Evolutionary conservation across 2,113 vertebrate species (phyloP).

Genomic region (Suncus etruscus): DNA sequence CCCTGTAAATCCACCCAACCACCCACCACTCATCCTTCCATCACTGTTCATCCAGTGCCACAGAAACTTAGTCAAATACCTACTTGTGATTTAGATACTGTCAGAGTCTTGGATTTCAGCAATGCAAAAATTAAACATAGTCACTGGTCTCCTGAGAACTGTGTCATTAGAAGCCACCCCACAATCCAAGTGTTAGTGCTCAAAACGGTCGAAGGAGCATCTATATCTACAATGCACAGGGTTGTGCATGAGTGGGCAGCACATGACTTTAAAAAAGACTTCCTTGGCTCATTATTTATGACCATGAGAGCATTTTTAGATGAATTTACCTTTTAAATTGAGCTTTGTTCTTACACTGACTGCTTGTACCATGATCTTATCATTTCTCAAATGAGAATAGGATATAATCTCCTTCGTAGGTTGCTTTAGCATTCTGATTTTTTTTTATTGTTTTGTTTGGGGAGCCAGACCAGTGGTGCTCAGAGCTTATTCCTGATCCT

Average conservation of each 20-base stretch:
- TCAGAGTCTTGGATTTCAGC: background rate
- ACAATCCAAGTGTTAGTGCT: too few species aligned
- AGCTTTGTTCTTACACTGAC: background rate
- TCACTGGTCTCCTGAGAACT: background rate
- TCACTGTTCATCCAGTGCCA: background rate
- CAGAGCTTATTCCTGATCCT: too few species aligned
- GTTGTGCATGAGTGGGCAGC: background rate
- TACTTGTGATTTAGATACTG: background rate
- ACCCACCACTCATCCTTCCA: background rate
- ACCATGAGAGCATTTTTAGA: background rate
- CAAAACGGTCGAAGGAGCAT: background rate
- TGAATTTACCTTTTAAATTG: too few species aligned
- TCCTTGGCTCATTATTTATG: background rate
- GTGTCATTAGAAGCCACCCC: background rate
- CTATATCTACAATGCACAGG: background rate
- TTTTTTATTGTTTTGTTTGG: too few species aligned
- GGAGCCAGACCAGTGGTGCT: too few species aligned
- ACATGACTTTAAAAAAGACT: background rate
- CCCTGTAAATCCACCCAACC: background rate
- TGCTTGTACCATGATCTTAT: background rate
- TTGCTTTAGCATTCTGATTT: background rate
- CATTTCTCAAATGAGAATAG: background rate
- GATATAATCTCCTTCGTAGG: background rate
- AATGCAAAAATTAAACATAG: background rate
- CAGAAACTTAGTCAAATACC: background rate